phyloP scores from a whole-genome alignment of 2,797 vertebrate genomes.

The Macroramphosus scolopax region DNA sequence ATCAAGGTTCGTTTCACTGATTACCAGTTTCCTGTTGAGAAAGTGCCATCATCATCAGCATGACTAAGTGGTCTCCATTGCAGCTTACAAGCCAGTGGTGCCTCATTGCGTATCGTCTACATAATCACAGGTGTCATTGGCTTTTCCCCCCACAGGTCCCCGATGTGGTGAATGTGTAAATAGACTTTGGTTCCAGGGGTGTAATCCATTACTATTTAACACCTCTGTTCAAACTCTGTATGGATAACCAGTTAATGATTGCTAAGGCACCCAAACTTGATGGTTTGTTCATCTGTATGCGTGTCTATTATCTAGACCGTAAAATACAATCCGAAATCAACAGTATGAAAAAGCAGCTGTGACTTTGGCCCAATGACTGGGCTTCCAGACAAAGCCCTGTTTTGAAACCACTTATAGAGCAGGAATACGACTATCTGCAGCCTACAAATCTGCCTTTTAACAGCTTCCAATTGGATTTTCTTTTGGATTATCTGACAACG shows the following conservation, averaged over 20 bases:
- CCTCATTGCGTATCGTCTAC: conserved; percentile 37
- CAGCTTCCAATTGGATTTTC: conserved; percentile 29
- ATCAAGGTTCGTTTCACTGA: conserved; percentile 51
- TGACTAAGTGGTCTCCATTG: conserved; percentile 44
- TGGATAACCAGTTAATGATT: conserved; percentile 25
- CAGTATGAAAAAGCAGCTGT: no score
- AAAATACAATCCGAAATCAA: no score
- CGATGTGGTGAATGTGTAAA: conserved; percentile 27
- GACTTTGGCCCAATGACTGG: conserved; percentile 4
- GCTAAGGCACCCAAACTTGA: background rate
- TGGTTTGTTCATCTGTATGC: no score
- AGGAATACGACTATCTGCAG: conserved; percentile 34
- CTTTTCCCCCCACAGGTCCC: conserved; percentile 20
- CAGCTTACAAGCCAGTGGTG: conserved; percentile 44
- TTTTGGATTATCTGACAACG: conserved; percentile 38
- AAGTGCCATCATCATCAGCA: conserved; percentile 36
- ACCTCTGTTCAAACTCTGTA: conserved; percentile 28
- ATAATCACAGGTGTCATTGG: conserved; percentile 46
- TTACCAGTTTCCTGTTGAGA: conserved; percentile 49
- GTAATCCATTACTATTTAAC: conserved; percentile 42
- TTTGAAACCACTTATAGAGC: conserved; percentile 9
- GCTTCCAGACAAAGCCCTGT: background rate
- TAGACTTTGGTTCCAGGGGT: conserved; percentile 29
- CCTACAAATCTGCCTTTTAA: conserved; percentile 17
- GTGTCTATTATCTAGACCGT: no score